phyloP scores from a whole-genome alignment of 2,113 vertebrate genomes.

The Platanista minor region DNA sequence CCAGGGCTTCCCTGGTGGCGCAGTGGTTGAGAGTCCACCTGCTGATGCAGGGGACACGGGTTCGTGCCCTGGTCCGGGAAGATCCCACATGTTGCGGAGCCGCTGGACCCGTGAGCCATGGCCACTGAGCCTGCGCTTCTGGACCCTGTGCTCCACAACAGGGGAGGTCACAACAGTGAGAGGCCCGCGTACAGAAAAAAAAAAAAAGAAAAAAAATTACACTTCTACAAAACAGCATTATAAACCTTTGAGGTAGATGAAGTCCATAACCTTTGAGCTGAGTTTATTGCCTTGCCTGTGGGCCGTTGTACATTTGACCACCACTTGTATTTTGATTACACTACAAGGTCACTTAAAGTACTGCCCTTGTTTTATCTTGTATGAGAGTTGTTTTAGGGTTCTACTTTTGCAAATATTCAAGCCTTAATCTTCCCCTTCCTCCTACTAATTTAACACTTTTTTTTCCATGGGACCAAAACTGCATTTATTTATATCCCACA shows the following conservation, averaged over 20 bases:
- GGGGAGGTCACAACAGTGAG: no score
- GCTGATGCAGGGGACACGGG: no score
- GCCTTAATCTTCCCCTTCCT: not conserved
- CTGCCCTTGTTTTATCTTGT: not conserved
- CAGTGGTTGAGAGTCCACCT: no score
- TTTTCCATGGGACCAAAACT: not conserved
- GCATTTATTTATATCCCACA: not conserved
- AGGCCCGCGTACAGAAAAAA: no score
- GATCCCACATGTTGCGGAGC: no score
- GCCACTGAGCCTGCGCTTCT: no score
- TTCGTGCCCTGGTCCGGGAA: no score
- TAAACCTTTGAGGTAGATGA: not conserved
- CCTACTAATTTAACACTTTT: not conserved
- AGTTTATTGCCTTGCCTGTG: not conserved
- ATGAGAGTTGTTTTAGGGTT: not conserved
- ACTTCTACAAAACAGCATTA: not conserved
- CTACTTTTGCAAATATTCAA: not conserved
- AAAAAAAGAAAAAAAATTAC: no score
- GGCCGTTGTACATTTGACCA: not conserved
- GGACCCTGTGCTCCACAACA: no score
- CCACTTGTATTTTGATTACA: not conserved
- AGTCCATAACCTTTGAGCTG: not conserved
- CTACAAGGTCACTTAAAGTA: not conserved
- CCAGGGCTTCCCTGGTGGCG: no score
- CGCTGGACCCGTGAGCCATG: no score